These are phyloP conservation scores for Ochropleura plecta DNA, from an alignment of 2,888 invertebrate genomes.

Conservation along the genomic window DNA sequence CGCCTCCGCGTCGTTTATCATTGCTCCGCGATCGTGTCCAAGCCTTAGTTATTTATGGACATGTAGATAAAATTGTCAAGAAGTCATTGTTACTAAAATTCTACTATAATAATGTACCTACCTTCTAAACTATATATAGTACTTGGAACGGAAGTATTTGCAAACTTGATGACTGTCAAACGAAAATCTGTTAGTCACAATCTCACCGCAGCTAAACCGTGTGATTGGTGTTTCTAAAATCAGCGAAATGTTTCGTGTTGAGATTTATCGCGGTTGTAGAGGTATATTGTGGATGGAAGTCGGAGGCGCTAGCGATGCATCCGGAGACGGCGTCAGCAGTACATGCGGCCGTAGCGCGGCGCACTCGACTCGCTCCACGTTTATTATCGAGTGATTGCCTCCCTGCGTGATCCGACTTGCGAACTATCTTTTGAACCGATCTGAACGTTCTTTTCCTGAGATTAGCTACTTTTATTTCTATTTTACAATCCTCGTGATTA, in stretches of 20 bases:
- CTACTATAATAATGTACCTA: background rate
- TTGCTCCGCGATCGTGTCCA: slow-evolving; percentile 81
- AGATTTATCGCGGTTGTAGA: slow-evolving; percentile 69
- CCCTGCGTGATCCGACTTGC: slow-evolving; percentile 87
- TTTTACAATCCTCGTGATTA: slow-evolving; percentile 76
- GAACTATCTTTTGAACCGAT: slow-evolving; percentile 83
- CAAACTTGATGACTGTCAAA: slow-evolving; percentile 14
- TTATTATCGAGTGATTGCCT: slow-evolving; percentile 89
- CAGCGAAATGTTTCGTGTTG: slow-evolving; percentile 63
- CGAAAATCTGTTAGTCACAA: slow-evolving; percentile 18
- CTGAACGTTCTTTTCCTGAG: slow-evolving; percentile 77
- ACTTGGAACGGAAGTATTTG: background rate
- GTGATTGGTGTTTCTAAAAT: slow-evolving; percentile 30
- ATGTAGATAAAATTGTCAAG: slow-evolving; percentile 68
- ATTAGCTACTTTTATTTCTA: slow-evolving; percentile 82
- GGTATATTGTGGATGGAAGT: slow-evolving; percentile 70
- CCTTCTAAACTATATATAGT: background rate
- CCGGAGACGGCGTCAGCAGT: slow-evolving; percentile 82
- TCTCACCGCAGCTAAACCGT: slow-evolving; percentile 2
- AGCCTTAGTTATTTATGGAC: slow-evolving; percentile 83
- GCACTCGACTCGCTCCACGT: slow-evolving; percentile 84
- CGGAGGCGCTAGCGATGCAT: slow-evolving; percentile 75
- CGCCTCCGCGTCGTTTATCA: slow-evolving; percentile 86
- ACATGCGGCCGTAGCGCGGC: slow-evolving; percentile 81
- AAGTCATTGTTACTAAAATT: slow-evolving; percentile 19